These are phyloP conservation scores for Murina feae DNA, from an alignment of 2,113 vertebrate genomes.

Conservation along the genomic window DNA sequence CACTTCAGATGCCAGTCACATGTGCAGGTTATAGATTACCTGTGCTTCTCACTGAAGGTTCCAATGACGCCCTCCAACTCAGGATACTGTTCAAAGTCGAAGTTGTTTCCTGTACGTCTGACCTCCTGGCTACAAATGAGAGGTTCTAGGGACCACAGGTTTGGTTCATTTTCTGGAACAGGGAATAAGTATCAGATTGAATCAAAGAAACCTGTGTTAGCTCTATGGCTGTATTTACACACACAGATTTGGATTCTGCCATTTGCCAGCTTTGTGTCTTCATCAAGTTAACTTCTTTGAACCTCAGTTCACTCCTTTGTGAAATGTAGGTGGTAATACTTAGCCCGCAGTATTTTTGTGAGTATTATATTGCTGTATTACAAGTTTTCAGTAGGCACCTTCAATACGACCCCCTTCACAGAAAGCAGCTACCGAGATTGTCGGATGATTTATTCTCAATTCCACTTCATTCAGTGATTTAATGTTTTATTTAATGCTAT, in stretches of 20 bases:
- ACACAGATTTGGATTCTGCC: background rate
- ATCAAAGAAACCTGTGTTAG: background rate
- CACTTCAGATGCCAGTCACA: background rate
- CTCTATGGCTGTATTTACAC: background rate
- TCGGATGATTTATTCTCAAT: background rate
- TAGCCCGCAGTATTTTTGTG: background rate
- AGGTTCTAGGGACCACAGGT: background rate
- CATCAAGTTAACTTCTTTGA: background rate
- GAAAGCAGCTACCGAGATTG: background rate
- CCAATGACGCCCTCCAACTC: background rate
- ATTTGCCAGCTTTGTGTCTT: background rate
- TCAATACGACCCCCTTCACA: background rate
- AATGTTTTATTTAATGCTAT: background rate
- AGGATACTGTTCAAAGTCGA: background rate
- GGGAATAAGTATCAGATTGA: background rate
- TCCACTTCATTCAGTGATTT: background rate
- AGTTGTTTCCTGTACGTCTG: background rate
- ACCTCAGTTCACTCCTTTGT: background rate
- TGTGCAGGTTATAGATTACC: background rate
- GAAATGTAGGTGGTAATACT: background rate
- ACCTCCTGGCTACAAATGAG: background rate
- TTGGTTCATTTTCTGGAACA: background rate
- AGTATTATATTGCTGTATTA: background rate
- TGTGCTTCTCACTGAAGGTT: background rate
- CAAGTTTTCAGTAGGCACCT: background rate